Evolutionary conservation across 2,888 invertebrate genomes (phyloP).

Genomic region (Tetramorium bicarinatum): DNA sequence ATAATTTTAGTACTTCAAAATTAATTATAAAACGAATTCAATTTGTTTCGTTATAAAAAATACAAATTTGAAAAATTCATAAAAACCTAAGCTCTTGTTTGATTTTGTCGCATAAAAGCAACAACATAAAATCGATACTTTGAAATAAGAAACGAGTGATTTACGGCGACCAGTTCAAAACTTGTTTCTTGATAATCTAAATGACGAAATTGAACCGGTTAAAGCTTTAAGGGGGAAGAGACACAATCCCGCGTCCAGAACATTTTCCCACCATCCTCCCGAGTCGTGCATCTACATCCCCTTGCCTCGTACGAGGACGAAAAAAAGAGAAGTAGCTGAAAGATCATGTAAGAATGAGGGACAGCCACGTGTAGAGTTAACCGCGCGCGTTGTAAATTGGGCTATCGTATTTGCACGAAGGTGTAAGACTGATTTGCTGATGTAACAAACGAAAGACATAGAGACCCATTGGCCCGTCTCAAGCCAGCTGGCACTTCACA

Average conservation of each 20-base stretch:
- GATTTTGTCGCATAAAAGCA: background rate
- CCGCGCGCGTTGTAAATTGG: constrained; percentile 35
- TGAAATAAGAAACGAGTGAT: background rate
- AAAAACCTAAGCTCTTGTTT: background rate
- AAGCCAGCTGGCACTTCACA: constrained; percentile 30
- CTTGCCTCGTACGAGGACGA: constrained; percentile 8
- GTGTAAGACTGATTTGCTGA: constrained; percentile 51
- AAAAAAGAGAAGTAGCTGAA: constrained; percentile 4
- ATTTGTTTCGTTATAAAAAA: background rate
- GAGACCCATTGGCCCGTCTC: constrained; percentile 1
- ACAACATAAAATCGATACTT: background rate
- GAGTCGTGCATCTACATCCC: constrained; percentile 30
- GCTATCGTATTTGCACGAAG: constrained; percentile 48
- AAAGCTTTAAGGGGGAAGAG: constrained; percentile 36
- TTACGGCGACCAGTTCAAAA: background rate
- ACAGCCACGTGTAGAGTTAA: constrained; percentile 34
- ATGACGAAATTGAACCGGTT: constrained; percentile 41
- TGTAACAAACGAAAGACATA: constrained; percentile 19
- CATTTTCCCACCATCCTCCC: constrained; percentile 37
- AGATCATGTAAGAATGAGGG: background rate
- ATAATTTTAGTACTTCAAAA: background rate
- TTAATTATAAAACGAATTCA: background rate
- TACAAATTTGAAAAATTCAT: background rate
- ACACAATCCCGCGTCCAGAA: constrained; percentile 46
- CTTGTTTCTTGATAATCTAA: constrained; percentile 21